Conservation (phyloP, 2,113 vertebrate species). For the Muntiacus muntjak region DNA sequence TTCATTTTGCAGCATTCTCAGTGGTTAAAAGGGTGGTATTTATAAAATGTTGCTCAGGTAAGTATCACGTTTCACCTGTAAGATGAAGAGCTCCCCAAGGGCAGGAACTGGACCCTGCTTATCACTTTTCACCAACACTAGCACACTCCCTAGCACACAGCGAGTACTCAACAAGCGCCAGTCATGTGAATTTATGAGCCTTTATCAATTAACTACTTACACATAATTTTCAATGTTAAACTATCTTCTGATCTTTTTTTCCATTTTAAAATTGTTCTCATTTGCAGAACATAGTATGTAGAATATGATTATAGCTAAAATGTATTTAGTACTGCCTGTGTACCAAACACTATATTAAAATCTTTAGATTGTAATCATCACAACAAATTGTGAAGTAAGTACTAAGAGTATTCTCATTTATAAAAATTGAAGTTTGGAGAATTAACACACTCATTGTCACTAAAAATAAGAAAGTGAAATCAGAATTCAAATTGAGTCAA, state of each 20-base stretch:
- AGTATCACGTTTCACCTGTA: neutral
- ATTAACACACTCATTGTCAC: neutral
- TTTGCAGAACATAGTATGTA: neutral
- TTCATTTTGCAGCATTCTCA: neutral
- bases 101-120: neutral
- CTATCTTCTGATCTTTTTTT: neutral
- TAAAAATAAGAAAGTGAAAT: neutral
- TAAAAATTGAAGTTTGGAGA: neutral
- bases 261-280: neutral
- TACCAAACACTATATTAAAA: neutral
- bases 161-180: neutral
- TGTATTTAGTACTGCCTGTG: neutral
- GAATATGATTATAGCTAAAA: neutral
- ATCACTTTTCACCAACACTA: neutral
- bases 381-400: neutral
- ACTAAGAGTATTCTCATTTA: neutral
- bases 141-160: neutral
- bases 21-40: neutral
- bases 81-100: too few species aligned
- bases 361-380: neutral
- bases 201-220: neutral
- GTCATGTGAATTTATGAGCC: too few species aligned
- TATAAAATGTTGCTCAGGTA: neutral
- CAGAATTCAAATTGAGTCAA: neutral
- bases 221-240: neutral